Evolutionary conservation across 2,113 vertebrate genomes (phyloP), one percentile per base, ranked within the genome.

Genomic region (Megaptera novaeangliae): DNA sequence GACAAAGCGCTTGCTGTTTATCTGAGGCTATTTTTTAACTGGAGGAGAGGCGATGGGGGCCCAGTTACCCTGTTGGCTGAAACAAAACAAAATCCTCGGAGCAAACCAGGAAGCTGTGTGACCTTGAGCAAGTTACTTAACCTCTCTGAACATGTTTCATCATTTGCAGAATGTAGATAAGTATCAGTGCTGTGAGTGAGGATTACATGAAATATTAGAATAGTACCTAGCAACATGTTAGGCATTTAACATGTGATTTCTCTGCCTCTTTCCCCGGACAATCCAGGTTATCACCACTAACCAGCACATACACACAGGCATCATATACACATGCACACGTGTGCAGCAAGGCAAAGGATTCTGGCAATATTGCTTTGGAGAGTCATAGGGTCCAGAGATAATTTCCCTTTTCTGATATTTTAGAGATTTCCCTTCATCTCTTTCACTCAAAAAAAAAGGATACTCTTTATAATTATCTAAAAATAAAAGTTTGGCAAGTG

Each of bases 1-100:
- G 93, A 98, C 95, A 84, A 71, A 94, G 95, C 74, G 7, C 72
- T 74, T 4, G 68, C 89, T 95, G 72, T 96, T 92, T 68, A 6
- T 57, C 46, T 25, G 87, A 57, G 63, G 57, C 69, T 69, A 0
- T 81, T 92, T 94, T 87, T n/a, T 83, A 89, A 82, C 55, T 21
- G 8, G 46, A 44, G 20, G 57, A 77, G 44, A 52, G 64, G 34
- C 0, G 18, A 10, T 8, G 36, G 20, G 69, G 61, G 23, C 6
- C 34, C n/a, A 27, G 46, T 91, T 61, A 81, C 27, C 75, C 57
- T 77, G 52, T 69, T 84, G 90, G 49, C 90, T 71, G 59, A 90
- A 94, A 61, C 27, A 55, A 92, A 94, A 89, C 55, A 85, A 94
- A 84, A 64, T 66, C 80, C 80, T 86, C 34, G 3, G 82, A 84